phyloP scores from a whole-genome alignment of 2,113 vertebrate species.

The Corythoichthys haematopterus region DNA sequence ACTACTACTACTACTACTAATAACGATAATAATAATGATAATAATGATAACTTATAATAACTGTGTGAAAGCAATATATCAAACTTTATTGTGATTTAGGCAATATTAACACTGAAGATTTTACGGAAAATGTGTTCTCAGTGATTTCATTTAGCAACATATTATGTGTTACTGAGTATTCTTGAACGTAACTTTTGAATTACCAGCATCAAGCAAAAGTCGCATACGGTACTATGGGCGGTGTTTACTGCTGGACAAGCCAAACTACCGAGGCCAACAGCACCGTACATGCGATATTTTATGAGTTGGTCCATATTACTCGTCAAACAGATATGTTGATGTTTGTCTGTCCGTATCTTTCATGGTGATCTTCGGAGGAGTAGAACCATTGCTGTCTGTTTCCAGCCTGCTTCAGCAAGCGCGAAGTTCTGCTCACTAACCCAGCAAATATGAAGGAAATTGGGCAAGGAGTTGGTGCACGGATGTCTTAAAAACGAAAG shows the following conservation, averaged over 20 bases:
- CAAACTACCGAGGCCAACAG: conserved; percentile 8
- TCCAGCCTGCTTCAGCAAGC: conserved; percentile 31
- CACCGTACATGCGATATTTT: not conserved
- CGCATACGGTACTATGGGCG: conserved; percentile 33
- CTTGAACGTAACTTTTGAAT: conserved; percentile 45
- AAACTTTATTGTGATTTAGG: no score
- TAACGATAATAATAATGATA: no score
- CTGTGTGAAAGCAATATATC: no score
- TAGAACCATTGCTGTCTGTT: not conserved
- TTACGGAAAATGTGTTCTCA: not conserved
- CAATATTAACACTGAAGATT: no score
- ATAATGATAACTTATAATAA: no score
- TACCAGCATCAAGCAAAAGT: conserved; percentile 19
- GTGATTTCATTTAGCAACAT: not conserved
- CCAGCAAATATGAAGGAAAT: conserved; percentile 12
- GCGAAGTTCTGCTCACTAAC: conserved; percentile 31
- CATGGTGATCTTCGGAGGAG: not conserved
- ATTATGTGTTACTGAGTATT: not conserved
- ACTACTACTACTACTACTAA: no score
- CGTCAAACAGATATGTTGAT: conserved; percentile 1
- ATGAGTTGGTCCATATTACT: not conserved
- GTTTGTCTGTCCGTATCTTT: not conserved
- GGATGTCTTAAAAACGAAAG: conserved; percentile 15
- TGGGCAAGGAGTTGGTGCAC: conserved; percentile 26
- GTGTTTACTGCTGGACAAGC: conserved; percentile 21